Base-by-base conservation (phyloP, 2,113 vertebrate genomes). In the Thomomys bottae region DNA sequence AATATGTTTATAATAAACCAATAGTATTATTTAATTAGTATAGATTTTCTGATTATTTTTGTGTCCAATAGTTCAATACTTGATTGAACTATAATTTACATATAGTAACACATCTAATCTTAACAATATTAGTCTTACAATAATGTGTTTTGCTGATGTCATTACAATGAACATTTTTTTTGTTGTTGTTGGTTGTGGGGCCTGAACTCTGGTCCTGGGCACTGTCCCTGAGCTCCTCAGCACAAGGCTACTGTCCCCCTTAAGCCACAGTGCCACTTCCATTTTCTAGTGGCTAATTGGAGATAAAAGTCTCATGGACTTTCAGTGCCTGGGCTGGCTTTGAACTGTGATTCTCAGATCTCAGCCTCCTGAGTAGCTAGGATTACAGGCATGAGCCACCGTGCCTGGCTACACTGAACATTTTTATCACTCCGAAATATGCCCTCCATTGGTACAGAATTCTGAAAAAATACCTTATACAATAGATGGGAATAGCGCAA, bases 61-160 rank as follows among this genome's bases (percentile, higher is more conserved):
- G 6, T 80, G 32, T 5, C 32, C 18, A 30, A n/a, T n/a, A n/a
- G n/a, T n/a, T n/a, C n/a, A 38, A 59, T 87, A 73, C 26, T 72
- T 79, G 71, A 59, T 89, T 66, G 36, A 87, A 20, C 45, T 92
- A 2, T 92, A 86, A 77, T 70, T 71, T 77, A 59, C 49, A 49
- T 61, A 21, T 61, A 57, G 57, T 89, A 76, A 87, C 82, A 67
- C 36, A 6, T 21, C 67, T 32, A 24, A 26, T 84, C 45, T 73
- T 78, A 68, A 45, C 8, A 78, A 4, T 87, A 14, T 45, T 87
- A 66, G 63, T 93, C 72, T 21, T 11, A 73, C 14, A 77, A 12
- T 49, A 20, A 15, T 61, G n/a, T n/a, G n/a, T 18, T 61, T 10
- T 83, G 18, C 17, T 57, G 4, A 83, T 32, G 59, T 90, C n/a